These are phyloP conservation scores for Clarias fuscus DNA, from an alignment of 2,797 vertebrate species.

Conservation along the genomic window DNA sequence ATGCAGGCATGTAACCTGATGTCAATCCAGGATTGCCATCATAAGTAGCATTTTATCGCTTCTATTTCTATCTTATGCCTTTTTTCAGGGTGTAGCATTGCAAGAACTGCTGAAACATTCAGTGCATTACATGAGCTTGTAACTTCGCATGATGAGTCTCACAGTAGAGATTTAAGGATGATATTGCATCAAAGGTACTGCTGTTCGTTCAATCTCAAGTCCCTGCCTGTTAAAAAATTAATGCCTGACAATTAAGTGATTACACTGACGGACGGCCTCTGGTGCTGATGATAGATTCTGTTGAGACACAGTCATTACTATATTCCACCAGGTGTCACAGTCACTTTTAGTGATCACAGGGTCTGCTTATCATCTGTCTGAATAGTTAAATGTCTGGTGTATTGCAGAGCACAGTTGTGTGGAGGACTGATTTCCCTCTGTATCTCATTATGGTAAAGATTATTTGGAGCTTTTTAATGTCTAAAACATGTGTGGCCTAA, in stretches of 20 bases:
- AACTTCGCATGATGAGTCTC: slow-evolving; percentile 16
- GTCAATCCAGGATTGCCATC: background rate
- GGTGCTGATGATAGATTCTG: slow-evolving; percentile 58
- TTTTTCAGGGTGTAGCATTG: background rate
- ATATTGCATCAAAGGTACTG: slow-evolving; percentile 43
- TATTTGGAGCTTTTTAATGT: background rate
- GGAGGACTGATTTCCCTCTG: background rate
- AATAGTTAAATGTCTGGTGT: slow-evolving; percentile 1
- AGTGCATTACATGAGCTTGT: background rate
- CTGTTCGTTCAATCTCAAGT: slow-evolving; percentile 52
- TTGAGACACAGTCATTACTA: slow-evolving; percentile 45
- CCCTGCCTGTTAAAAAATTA: slow-evolving; percentile 66
- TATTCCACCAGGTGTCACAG: slow-evolving; percentile 17
- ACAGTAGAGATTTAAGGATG: slow-evolving; percentile 33
- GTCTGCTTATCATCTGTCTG: background rate
- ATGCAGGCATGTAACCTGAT: background rate
- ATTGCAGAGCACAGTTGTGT: background rate
- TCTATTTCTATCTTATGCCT: background rate
- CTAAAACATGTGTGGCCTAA: background rate
- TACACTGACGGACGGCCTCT: slow-evolving; percentile 59
- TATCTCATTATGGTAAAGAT: background rate
- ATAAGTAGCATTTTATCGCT: background rate
- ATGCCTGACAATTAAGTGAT: slow-evolving; percentile 70
- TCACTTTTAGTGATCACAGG: slow-evolving; percentile 35
- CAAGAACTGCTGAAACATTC: background rate